Evolutionary conservation across 2,797 vertebrate genomes (phyloP), one percentile per base, ranked within the genome.

Genomic region (Rhinella marina): DNA sequence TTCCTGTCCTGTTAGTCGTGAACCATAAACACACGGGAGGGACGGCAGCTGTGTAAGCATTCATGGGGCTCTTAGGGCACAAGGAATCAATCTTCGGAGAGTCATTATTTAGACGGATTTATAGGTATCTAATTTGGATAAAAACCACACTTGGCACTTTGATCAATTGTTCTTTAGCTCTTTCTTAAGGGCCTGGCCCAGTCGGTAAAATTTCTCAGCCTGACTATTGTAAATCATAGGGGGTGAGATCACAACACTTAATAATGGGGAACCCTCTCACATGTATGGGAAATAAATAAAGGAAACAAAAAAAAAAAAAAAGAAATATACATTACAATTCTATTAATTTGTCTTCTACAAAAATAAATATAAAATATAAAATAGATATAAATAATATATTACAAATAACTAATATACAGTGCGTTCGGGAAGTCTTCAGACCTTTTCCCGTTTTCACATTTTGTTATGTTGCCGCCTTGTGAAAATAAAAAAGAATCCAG

Each of bases 41-140:
- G 48, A 19, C 14, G 29, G 11, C 82, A 83, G 82, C 82, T 83
- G 82, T 83, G 66, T 72, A 72, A 83, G 82, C 82, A 72, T 56
- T 78, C 25, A 52, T 23, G 3, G 7, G 23, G 41, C 64, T 25
- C 61, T 32, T 29, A 82, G n/a, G 29, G 81, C 50, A 21, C n/a
- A 9, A 57, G 16, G 48, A 17, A 83, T 72, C 82, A 12, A 41
- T 83, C 66, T 57, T 17, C 81, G 10, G 8, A 12, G 1, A 82
- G 62, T 10, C 50, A 27, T 29, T 57, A 72, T 83, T 72, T 27
- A 12, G n/a, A 83, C 12, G 17, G 68, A 83, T 83, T 72, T 57
- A 57, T 57, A 54, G 81, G 61, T 48, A 52, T 50, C 41, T 82
- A 48, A 82, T 82, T 57, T 27, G 23, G 64, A 23, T 56, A 32